Evolutionary conservation across 2,888 invertebrate species (phyloP).

Genomic region (Heteromurus nitidus): DNA sequence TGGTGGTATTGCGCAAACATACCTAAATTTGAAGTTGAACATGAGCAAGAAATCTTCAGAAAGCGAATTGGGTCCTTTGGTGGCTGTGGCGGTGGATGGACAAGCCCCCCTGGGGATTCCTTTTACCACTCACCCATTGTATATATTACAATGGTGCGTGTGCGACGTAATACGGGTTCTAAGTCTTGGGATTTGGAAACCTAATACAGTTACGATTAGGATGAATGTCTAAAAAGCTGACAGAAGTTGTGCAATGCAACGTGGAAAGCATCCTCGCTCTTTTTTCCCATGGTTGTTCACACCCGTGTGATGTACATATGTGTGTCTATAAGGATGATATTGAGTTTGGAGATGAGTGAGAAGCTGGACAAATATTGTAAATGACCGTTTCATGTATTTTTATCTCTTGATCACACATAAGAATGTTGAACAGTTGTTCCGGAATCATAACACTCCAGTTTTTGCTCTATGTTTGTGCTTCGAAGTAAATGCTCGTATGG

Average conservation of each 20-base stretch:
- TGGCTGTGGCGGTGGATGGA: constrained; percentile 55
- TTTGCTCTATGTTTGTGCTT: too few species aligned
- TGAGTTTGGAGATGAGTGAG: too few species aligned
- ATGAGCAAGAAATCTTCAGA: too few species aligned
- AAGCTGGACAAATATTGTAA: too few species aligned
- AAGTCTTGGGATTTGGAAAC: constrained; percentile 1
- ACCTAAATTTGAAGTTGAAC: too few species aligned
- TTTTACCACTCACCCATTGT: constrained; percentile 58
- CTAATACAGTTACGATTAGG: background rate
- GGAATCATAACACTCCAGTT: too few species aligned
- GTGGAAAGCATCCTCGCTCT: constrained; percentile 25
- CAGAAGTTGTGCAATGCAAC: constrained; percentile 29
- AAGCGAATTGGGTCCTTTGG: too few species aligned
- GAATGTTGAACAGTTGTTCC: too few species aligned
- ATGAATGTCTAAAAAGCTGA: constrained; percentile 8
- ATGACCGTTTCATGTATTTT: constrained; percentile 39
- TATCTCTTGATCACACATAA: constrained; percentile 20
- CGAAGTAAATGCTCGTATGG: too few species aligned
- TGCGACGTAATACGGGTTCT: background rate
- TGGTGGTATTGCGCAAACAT: too few species aligned
- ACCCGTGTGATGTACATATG: too few species aligned
- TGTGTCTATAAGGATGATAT: too few species aligned
- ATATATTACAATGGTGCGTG: constrained; percentile 9
- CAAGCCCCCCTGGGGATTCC: constrained; percentile 70
- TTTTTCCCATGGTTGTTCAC: constrained; percentile 36